A percentile compares a stretch with the other conserved stretches of the same genome.
These are phyloP conservation scores for Gryon sp. DNA, from an alignment of 1,140 invertebrate species.

Conservation along the genomic window DNA sequence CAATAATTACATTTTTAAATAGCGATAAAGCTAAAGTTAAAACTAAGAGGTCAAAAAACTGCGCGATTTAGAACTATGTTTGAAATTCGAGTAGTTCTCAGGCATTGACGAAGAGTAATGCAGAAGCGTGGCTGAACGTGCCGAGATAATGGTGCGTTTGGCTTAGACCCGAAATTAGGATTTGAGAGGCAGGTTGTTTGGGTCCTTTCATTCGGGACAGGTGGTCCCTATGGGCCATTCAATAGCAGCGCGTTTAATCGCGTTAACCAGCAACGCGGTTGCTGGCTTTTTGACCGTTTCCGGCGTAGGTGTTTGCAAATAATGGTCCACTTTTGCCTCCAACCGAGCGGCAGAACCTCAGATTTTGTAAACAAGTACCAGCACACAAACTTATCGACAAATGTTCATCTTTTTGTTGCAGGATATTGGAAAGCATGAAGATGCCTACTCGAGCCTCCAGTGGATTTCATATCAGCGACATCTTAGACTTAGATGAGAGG, in stretches of 20 bases:
- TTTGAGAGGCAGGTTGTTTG: constrained; percentile 67
- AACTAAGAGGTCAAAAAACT: too few species aligned
- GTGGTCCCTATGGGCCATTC: constrained; percentile 50
- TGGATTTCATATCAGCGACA: constrained; percentile 88
- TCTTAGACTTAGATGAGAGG: constrained; percentile 83
- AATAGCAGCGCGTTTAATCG: constrained; percentile 66
- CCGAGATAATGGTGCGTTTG: constrained; percentile 68
- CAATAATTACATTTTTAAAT: too few species aligned
- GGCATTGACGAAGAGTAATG: constrained; percentile 16
- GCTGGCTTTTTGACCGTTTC: constrained; percentile 69
- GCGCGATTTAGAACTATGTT: constrained; percentile 13
- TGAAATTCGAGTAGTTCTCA: constrained; percentile 34
- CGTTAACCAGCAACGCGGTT: constrained; percentile 53
- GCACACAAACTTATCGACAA: neutral
- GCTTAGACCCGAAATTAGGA: constrained; percentile 64
- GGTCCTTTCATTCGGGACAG: constrained; percentile 46
- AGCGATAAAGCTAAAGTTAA: too few species aligned
- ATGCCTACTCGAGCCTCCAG: constrained; percentile 79
- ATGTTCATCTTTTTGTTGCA: constrained; percentile 67
- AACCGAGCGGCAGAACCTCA: neutral
- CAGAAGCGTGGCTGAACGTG: constrained; percentile 67
- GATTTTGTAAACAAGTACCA: constrained; percentile 1
- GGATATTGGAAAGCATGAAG: constrained; percentile 81
- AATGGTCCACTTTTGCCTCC: constrained; percentile 20
- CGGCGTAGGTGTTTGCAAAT: constrained; percentile 33